Percentiles rank a stretch among this genome's conserved stretches.
Conservation (phyloP, 2,888 invertebrate genomes). For the Orthosia cruda region DNA sequence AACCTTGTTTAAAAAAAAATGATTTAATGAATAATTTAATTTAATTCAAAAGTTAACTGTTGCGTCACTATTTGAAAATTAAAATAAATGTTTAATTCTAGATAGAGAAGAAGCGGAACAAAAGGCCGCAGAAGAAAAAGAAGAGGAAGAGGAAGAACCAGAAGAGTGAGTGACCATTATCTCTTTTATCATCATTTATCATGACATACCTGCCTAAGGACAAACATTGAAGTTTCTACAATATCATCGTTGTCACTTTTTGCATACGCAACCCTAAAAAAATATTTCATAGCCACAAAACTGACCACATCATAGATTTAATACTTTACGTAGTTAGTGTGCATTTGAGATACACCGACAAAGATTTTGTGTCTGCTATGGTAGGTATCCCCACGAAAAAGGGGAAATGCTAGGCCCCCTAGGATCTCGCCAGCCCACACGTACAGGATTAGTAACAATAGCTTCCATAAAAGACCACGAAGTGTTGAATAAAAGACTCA, state of each 20-base stretch:
- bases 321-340: neutral
- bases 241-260: neutral
- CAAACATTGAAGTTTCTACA: neutral
- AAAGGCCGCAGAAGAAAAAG: neutral
- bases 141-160: conserved; percentile 6
- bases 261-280: neutral
- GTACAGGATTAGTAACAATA: neutral
- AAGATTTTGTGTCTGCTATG: neutral
- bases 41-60: too few relatives aligned
- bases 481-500: neutral
- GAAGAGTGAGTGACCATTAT: conserved; percentile 50
- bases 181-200: too few relatives aligned
- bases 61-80: neutral
- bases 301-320: neutral
- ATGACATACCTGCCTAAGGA: too few relatives aligned
- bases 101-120: conserved; percentile 24
- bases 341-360: neutral
- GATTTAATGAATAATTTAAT: too few relatives aligned
- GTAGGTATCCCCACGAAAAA: neutral
- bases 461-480: neutral
- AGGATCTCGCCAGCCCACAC: neutral
- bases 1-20: too few relatives aligned
- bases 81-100: conserved; percentile 12
- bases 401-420: neutral
- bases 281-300: neutral